Conservation (phyloP, 2,113 vertebrate species). For the Gymnobelideus leadbeateri region DNA sequence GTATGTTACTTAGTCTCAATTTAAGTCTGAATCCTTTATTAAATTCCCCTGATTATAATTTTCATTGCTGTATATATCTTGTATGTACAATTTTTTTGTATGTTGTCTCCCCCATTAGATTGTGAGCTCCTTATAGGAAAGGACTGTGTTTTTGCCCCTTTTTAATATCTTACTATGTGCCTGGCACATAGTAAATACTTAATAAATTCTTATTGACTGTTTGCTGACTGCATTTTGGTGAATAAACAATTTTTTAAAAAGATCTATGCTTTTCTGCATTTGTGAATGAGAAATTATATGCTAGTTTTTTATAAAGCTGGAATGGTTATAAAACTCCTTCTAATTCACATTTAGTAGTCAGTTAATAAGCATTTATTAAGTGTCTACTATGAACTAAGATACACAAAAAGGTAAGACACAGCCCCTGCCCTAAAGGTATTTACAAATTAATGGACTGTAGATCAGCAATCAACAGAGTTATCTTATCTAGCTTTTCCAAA, state of each 20-base stretch:
- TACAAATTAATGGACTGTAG: background rate
- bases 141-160: background rate
- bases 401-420: background rate
- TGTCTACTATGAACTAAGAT: background rate
- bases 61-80: background rate
- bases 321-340: background rate
- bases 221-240: background rate
- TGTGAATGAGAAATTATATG: background rate
- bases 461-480: background rate
- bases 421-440: background rate
- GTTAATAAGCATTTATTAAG: background rate
- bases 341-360: background rate
- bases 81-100: background rate
- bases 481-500: background rate
- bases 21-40: background rate
- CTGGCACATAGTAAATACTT: background rate
- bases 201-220: background rate
- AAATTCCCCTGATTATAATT: background rate
- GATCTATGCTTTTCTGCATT: background rate
- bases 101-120: background rate
- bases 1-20: background rate
- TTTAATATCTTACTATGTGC: too few relatives aligned
- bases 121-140: background rate
- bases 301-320: background rate
- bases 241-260: background rate